Evolutionary conservation across 1,140 invertebrate species (phyloP), one percentile per base, ranked within the genome.

Genomic region (Diorhabda sublineata): DNA sequence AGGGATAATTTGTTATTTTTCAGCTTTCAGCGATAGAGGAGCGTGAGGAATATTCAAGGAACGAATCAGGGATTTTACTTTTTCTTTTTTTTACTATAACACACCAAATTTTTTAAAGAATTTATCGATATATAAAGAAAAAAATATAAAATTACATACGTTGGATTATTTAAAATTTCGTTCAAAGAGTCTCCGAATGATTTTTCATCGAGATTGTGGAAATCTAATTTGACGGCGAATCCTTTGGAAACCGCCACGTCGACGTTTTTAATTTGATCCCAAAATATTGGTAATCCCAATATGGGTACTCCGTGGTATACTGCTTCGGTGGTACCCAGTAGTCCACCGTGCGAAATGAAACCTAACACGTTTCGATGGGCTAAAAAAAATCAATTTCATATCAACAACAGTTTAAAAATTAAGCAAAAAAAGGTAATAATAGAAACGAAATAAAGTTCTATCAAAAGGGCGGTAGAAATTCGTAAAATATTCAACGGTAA

Each of bases 301-400:
- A 26, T 26, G 26, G 26, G 26, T 26, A 26, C 26, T 26, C 26
- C 26, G 26, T 26, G 26, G 26, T 84, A 82, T 0, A 84, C 75
- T 4, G 82, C 81, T 75, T 88, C 86, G 45, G 69, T 76, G 4
- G 70, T 78, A 63, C 77, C 72, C 2, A 77, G 64, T 9, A 78
- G 57, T 9, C 77, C 77, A 6, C 75, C 73, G 57, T 78, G 77
- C 4, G 77, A 69, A 42, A 78, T 74, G 62, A 78, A 78, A 3
- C 67, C 42, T 67, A 75, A 69, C 6, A 71, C 65, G 64, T 78
- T 77, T 45, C 70, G 71, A 72, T 78, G 77, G 43, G 73, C 77
- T 77, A 65, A 69, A 74, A 74, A 45, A 61, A 41, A 26, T 26
- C 26, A 26, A 26, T 26, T 26, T 26, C 26, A 26, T 26, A 26